A percentile compares a stretch with the other conserved stretches of the same genome.
These are phyloP conservation scores for Paratilapia polleni DNA, from an alignment of 2,113 vertebrate genomes.

Conservation along the genomic window DNA sequence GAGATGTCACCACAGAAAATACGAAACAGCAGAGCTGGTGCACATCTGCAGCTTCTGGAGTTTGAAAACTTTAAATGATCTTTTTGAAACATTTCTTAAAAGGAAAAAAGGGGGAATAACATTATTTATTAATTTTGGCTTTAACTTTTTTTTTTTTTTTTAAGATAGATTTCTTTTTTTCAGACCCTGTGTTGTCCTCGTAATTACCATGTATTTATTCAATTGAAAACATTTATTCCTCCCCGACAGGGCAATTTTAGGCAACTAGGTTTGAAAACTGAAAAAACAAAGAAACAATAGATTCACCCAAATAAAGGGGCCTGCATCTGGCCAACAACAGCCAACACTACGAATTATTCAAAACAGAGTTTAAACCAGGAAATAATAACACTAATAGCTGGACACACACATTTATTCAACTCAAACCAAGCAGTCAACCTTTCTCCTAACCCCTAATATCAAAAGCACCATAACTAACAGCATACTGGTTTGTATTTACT, in stretches of 20 bases:
- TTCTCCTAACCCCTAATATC: neutral
- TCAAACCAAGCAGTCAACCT: neutral
- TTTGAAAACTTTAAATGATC: accelerated
- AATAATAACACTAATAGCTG: no score
- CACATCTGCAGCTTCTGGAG: neutral
- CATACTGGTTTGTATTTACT: neutral
- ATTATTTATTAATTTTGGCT: neutral
- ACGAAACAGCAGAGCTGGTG: neutral
- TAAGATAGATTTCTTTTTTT: neutral
- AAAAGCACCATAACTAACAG: neutral
- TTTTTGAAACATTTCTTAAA: neutral
- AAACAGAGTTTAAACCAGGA: neutral
- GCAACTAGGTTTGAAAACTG: neutral
- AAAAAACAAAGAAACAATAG: neutral
- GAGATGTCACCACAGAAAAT: neutral
- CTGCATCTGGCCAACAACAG: neutral
- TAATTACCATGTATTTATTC: neutral
- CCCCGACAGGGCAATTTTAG: neutral
- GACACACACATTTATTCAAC: neutral
- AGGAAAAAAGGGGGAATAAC: neutral
- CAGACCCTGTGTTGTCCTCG: neutral
- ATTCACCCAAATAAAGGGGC: no score
- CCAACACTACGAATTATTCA: neutral
- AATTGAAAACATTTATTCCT: neutral
- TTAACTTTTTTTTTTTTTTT: neutral